Evolutionary conservation across 1,140 invertebrate genomes (phyloP).

Genomic region (Sogatella furcifera): DNA sequence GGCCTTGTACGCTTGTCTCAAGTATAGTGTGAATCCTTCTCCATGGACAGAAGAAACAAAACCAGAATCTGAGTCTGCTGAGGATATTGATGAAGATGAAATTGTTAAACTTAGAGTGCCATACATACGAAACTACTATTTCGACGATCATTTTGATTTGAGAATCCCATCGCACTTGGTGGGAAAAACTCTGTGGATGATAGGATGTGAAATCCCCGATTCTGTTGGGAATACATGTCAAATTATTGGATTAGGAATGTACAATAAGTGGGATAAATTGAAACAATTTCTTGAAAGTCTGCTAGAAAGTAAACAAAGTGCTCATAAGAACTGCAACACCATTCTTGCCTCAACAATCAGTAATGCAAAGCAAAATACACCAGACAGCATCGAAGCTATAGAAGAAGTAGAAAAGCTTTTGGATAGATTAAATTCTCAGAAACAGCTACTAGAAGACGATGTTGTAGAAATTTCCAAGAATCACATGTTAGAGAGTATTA

Average conservation of each 20-base stretch:
- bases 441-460: too few species aligned
- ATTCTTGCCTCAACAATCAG: too few species aligned
- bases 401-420: too few species aligned
- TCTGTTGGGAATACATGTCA: slow-evolving; percentile 49
- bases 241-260: slow-evolving; percentile 53
- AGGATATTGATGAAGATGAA: slow-evolving; percentile 36
- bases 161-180: slow-evolving; percentile 49
- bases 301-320: slow-evolving; percentile 19
- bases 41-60: slow-evolving; percentile 37
- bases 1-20: slow-evolving; percentile 61
- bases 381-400: too few species aligned
- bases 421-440: too few species aligned
- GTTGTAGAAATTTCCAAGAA: too few species aligned
- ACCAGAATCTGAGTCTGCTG: slow-evolving; percentile 30
- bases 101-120: slow-evolving; percentile 65
- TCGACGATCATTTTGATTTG: slow-evolving; percentile 83
- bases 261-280: slow-evolving; percentile 53
- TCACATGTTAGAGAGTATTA: too few species aligned
- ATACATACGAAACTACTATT: slow-evolving; percentile 67
- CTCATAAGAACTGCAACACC: too few species aligned
- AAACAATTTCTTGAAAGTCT: slow-evolving; percentile 32
- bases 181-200: slow-evolving; percentile 65
- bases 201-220: slow-evolving; percentile 41
- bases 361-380: too few species aligned
- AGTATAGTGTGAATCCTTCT: slow-evolving; percentile 50